Evolutionary conservation across 2,113 vertebrate species (phyloP).

Genomic region (Cygnus buccinator): DNA sequence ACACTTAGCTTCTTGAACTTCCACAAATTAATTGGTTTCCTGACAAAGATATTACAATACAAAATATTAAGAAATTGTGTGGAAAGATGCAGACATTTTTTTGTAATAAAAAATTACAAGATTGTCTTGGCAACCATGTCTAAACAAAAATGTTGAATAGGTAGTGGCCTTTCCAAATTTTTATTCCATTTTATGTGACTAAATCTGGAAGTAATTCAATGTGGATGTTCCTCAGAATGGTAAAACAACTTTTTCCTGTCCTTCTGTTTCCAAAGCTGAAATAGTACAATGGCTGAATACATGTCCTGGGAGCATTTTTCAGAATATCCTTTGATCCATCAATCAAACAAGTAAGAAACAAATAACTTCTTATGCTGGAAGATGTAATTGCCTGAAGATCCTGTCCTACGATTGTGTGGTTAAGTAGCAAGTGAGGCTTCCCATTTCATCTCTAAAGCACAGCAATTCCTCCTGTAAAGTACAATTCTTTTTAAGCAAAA

Average conservation of each 20-base stretch:
- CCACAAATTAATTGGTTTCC: constrained; percentile 3
- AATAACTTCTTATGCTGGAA: background rate
- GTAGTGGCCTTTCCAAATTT: background rate
- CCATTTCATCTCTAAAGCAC: background rate
- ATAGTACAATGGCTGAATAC: background rate
- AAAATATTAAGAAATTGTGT: background rate
- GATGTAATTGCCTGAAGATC: background rate
- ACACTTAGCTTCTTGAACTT: background rate
- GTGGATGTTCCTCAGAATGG: background rate
- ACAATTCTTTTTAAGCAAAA: background rate
- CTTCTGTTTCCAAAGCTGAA: background rate
- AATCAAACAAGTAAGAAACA: background rate
- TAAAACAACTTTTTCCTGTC: background rate
- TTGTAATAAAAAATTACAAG: background rate
- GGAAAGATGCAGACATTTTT: background rate
- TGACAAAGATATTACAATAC: background rate
- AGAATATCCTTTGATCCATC: background rate
- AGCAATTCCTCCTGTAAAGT: background rate
- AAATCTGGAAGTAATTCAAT: background rate
- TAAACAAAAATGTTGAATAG: background rate
- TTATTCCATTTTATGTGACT: background rate
- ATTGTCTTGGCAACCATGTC: background rate
- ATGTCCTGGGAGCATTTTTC: background rate
- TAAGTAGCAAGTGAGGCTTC: background rate
- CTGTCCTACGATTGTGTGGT: background rate